phyloP scores from a whole-genome alignment of 1,140 invertebrate genomes.

The Hyles vespertilio region DNA sequence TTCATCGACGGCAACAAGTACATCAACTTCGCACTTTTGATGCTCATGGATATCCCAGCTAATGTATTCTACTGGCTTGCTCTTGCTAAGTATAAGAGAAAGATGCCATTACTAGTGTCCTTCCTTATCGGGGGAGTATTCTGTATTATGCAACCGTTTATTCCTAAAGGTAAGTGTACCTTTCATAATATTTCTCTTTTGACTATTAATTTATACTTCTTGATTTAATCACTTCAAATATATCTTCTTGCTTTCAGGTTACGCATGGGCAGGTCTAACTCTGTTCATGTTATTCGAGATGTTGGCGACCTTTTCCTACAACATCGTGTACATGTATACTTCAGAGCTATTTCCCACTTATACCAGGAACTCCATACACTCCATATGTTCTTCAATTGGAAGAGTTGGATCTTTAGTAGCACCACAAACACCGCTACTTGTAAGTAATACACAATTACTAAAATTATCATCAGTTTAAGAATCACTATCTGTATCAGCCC shows the following conservation, averaged over 20 bases:
- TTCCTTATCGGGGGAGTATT: constrained; percentile 57
- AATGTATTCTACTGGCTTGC: constrained; percentile 78
- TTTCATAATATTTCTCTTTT: too few species aligned
- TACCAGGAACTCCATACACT: constrained; percentile 79
- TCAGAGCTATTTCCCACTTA: constrained; percentile 84
- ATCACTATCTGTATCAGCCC: too few species aligned
- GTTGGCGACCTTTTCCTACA: constrained; percentile 79
- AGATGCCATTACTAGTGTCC: constrained; percentile 45
- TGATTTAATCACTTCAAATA: not conserved
- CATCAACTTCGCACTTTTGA: constrained; percentile 82
- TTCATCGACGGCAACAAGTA: constrained; percentile 83
- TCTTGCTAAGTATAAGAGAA: constrained; percentile 50
- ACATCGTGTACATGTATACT: constrained; percentile 81
- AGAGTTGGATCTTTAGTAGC: constrained; percentile 81
- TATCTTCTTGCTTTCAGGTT: constrained; percentile 41
- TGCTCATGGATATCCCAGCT: constrained; percentile 83
- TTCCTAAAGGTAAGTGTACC: constrained; percentile 46
- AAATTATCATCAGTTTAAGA: too few species aligned
- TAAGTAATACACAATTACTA: constrained; percentile 22
- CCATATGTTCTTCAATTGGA: constrained; percentile 81
- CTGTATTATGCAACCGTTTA: constrained; percentile 54
- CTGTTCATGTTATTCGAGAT: constrained; percentile 81
- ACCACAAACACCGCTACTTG: constrained; percentile 78
- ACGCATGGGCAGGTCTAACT: constrained; percentile 48
- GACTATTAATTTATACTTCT: not conserved